These are phyloP conservation scores for Drosophila kambysellisi DNA, from an alignment of 2,888 invertebrate genomes.

Conservation along the genomic window DNA sequence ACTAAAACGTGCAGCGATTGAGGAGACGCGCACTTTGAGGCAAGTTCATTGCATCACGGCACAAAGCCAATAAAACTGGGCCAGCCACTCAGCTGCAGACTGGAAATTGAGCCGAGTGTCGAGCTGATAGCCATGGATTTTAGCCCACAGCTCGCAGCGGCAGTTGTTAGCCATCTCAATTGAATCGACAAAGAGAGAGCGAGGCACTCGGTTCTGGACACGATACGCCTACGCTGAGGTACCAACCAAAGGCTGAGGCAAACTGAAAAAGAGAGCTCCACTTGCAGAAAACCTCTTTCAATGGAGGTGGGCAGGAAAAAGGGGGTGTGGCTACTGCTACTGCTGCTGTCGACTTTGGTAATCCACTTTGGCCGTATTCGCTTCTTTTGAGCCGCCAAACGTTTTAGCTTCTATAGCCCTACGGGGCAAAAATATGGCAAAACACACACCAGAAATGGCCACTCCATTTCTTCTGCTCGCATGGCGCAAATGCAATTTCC, in stretches of 20 bases:
- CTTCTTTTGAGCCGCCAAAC: slow-evolving; percentile 71
- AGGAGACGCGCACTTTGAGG: slow-evolving; percentile 56
- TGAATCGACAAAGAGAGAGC: slow-evolving; percentile 64
- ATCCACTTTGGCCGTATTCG: slow-evolving; percentile 70
- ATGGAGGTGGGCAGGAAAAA: background rate
- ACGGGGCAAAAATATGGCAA: slow-evolving; percentile 52
- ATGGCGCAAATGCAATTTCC: slow-evolving; percentile 56
- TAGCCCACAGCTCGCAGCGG: slow-evolving; percentile 16
- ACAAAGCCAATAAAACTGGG: slow-evolving; percentile 68
- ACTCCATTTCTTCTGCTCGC: slow-evolving; percentile 9
- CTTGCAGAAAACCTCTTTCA: slow-evolving; percentile 41
- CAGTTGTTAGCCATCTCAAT: slow-evolving; percentile 65
- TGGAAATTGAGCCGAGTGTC: slow-evolving; percentile 31
- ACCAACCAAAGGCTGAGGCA: slow-evolving; percentile 24
- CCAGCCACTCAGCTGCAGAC: slow-evolving; percentile 52
- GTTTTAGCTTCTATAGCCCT: slow-evolving; percentile 69
- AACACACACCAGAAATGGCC: slow-evolving; percentile 10
- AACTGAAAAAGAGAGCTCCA: slow-evolving; percentile 13
- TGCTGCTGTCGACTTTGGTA: slow-evolving; percentile 45
- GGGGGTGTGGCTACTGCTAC: slow-evolving; percentile 1
- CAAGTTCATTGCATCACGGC: slow-evolving; percentile 68
- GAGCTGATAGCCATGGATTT: slow-evolving; percentile 23
- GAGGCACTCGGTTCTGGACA: slow-evolving; percentile 36
- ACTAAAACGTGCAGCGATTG: slow-evolving; percentile 36
- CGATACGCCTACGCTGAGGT: slow-evolving; percentile 11